Conservation (phyloP, 2,797 vertebrate species). For the Sardinella longiceps region DNA sequence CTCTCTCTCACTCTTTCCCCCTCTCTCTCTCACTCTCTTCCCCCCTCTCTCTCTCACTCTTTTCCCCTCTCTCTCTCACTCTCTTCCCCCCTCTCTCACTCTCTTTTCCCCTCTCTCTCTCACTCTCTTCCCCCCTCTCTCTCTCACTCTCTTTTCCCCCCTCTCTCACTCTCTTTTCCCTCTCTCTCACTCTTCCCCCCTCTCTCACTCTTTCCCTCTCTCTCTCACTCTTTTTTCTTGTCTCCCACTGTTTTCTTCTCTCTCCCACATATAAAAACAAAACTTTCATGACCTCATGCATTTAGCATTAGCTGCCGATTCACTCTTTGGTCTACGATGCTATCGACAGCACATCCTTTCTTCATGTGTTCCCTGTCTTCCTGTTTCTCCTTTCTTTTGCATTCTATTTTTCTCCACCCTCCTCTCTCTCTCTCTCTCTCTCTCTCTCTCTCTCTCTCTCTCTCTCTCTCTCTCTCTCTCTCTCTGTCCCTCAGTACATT, state of each 20-base stretch:
- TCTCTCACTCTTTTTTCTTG: neutral
- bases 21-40: neutral
- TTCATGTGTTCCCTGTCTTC: slow-evolving; percentile 39
- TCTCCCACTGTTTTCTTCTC: neutral
- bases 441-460: neutral
- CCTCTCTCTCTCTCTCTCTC: neutral
- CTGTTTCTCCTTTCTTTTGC: slow-evolving; percentile 11
- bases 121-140: neutral
- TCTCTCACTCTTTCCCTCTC: neutral
- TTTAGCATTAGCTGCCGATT: no score
- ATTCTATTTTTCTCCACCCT: no score
- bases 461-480: neutral
- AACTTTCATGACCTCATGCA: no score
- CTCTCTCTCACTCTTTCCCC: neutral
- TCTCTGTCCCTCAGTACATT: neutral
- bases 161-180: neutral
- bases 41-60: neutral
- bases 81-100: neutral
- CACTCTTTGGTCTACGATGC: no score
- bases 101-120: slow-evolving; percentile 3
- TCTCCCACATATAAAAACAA: no score
- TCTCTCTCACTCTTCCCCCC: neutral
- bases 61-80: slow-evolving; percentile 1
- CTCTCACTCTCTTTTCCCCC: neutral
- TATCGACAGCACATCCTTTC: slow-evolving; percentile 35